Base-by-base conservation (phyloP, 2,797 vertebrate species). In the Gymnoscopelus braueri region DNA sequence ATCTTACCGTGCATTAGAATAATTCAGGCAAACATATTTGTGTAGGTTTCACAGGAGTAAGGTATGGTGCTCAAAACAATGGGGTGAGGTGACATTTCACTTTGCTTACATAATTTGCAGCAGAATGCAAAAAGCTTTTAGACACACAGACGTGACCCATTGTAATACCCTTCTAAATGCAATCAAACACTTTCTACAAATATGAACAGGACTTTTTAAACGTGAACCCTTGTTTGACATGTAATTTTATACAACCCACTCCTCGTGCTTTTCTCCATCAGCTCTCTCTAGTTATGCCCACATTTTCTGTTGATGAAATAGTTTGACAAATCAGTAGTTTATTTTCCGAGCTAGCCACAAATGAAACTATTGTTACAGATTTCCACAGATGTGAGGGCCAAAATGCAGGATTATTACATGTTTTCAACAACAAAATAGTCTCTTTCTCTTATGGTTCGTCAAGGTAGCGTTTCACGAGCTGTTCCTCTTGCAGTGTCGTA, bases 81-180 rank as follows among this genome's bases (percentile, higher is more conserved):
- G 84, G 88, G 90, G 90, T 88, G 89, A 78, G 65, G 75, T 85
- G 90, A 92, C 92, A 91, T 93, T 93, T 94, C 89, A 87, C 91
- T 93, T 91, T 90, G 92, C 93, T 94, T 94, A 93, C 91, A 93
- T 94, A 91, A 94, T 94, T 93, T 91, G 90, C 92, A 85, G 87
- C 89, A 90, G 88, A 94, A 94, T 90, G 91, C 92, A 91, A 94
- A 94, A 94, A 94, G 93, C 93, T 95, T 95, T 95, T 94, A 94
- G 93, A 94, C 93, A 93, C 87, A 65, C 92, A 93, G 86, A 93
- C 93, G 92, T 95, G 94, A 94, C 94, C 94, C 91, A 92, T 92
- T 91, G 93, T 94, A 92, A 93, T 95, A 94, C 93, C 93, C 94
- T 93, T 92, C 91, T 93, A 93, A 94, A 94, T 91, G 92, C 92